Evolutionary conservation across 2,797 vertebrate species (phyloP), one percentile per base, ranked within the genome.

Genomic region (Sphenopsis melanotis): DNA sequence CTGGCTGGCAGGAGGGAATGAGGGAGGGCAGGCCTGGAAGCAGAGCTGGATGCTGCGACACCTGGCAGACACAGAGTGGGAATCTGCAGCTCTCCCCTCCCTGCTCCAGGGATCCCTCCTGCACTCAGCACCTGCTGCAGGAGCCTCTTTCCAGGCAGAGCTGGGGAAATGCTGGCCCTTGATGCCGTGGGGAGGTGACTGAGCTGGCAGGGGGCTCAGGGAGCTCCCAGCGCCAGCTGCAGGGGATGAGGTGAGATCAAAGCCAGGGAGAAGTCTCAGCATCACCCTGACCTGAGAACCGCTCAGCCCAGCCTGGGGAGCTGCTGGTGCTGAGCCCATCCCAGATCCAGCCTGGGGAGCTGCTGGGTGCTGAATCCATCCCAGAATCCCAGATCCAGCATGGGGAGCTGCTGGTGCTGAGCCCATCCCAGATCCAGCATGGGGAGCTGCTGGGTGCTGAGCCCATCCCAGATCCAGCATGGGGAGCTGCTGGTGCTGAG

Each of bases 1-100:
- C 74, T 68, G 80, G 5, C 34, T 9, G 64, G 34, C 61, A 15
- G 76, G 42, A 91, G 66, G 47, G 59, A 94, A 47, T 0, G 69
- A 91, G 87, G 68, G 87, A 76, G 68, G 68, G 72, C 82, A 89
- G 84, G 83, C 49, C 90, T 55, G 81, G 49, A 41, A 92, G 86
- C 16, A 74, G 78, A 20, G 6, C 64, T 46, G 88, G 70, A 16
- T 15, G 82, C 80, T 34, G 3, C 2, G 0, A 85, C 86, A 82
- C 90, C 90, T 90, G 86, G 37, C 79, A 87, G 81, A 32, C 70
- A 87, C 36, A 87, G 63, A 70, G 81, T 0, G 60, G 71, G 44
- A 80, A 87, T 22, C 39, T 7, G 75, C 91, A 90, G 90, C 65
- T 52, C 42, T 63, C 19, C 72, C 30, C 83, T 82, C 29, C 3